phyloP scores from a whole-genome alignment of 2,888 invertebrate genomes.

The Troides oblongomaculatus region DNA sequence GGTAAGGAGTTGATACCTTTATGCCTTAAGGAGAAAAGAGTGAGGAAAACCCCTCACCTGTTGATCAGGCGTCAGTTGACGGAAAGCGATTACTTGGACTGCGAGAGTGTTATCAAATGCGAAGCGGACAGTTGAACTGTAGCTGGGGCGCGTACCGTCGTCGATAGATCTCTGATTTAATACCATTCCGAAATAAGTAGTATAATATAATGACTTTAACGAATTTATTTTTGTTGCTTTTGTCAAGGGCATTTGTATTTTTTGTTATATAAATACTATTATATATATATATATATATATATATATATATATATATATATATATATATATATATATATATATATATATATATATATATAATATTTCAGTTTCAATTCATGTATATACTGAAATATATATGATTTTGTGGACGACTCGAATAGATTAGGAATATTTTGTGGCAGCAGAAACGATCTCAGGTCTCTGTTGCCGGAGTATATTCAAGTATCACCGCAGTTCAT shows the following conservation, averaged over 20 bases:
- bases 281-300: too few relatives aligned
- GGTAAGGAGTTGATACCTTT: slow-evolving; percentile 58
- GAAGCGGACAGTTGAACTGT: slow-evolving; percentile 22
- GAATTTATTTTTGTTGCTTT: slow-evolving; percentile 7
- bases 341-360: too few relatives aligned
- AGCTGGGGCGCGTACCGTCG: background rate
- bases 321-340: too few relatives aligned
- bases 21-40: slow-evolving; percentile 60
- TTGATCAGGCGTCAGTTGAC: slow-evolving; percentile 59
- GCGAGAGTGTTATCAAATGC: slow-evolving; percentile 51
- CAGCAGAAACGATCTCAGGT: too few relatives aligned
- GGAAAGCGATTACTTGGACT: slow-evolving; percentile 65
- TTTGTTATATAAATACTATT: background rate
- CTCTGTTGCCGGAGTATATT: too few relatives aligned
- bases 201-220: slow-evolving; percentile 35
- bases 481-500: too few relatives aligned
- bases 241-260: background rate
- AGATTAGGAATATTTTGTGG: background rate
- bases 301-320: too few relatives aligned
- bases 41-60: slow-evolving; percentile 66
- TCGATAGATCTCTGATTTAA: background rate
- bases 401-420: background rate
- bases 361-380: too few relatives aligned
- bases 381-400: too few relatives aligned
- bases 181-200: slow-evolving; percentile 15